Conservation (phyloP, 2,797 vertebrate species). For the Pangasius sanitwongsei region DNA sequence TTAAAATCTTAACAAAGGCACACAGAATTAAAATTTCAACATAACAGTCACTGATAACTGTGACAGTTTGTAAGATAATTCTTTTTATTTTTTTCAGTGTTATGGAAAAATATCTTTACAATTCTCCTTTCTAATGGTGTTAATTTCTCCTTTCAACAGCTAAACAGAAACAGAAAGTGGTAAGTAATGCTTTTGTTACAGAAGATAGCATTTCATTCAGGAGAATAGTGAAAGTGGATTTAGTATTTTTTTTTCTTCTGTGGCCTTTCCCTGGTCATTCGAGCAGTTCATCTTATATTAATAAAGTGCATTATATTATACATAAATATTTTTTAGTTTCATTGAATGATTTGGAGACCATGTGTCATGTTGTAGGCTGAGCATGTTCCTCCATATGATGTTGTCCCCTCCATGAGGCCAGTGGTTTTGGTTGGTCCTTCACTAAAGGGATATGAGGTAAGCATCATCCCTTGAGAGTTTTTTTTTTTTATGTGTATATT, state of each 20-base stretch:
- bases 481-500: constrained; percentile 46
- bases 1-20: neutral
- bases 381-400: constrained; percentile 93
- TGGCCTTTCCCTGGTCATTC: neutral
- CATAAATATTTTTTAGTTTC: neutral
- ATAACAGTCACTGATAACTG: neutral
- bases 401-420: constrained; percentile 97
- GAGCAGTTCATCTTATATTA: neutral
- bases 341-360: constrained; percentile 24
- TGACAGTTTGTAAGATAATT: neutral
- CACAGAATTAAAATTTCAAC: too few relatives aligned
- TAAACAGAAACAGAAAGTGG: constrained; percentile 99
- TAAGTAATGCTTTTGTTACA: constrained; percentile 70
- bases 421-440: constrained; percentile 97
- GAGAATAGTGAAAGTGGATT: neutral
- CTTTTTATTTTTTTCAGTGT: neutral
- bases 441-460: constrained; percentile 97
- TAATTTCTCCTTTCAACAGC: constrained; percentile 80
- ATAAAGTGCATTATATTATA: constrained; percentile 3
- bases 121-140: constrained; percentile 43
- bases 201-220: neutral
- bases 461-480: constrained; percentile 41
- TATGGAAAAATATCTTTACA: neutral
- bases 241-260: neutral
- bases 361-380: constrained; percentile 81